Percentiles rank a stretch among this genome's conserved stretches.
phyloP scores from a whole-genome alignment of 2,113 vertebrate genomes.

The Lipotes vexillifer region DNA sequence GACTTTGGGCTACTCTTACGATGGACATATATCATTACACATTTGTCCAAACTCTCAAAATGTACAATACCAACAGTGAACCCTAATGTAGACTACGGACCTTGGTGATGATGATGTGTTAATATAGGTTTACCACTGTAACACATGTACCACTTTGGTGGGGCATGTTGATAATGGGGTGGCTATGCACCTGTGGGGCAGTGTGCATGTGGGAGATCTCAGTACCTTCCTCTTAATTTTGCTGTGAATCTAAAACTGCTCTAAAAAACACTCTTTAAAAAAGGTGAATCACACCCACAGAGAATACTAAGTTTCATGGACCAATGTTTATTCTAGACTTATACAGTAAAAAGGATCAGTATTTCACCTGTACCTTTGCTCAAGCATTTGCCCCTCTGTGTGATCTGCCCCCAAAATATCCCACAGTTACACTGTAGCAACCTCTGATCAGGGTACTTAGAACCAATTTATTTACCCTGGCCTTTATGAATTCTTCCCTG shows the following conservation, averaged over 20 bases:
- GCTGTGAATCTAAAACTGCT: not conserved
- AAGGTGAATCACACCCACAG: not conserved
- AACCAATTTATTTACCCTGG: too few species aligned
- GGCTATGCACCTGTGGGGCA: fast-evolving
- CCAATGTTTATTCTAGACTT: not conserved
- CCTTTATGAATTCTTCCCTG: not conserved
- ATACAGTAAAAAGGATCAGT: fast-evolving
- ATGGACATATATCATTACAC: not conserved
- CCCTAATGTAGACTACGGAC: fast-evolving
- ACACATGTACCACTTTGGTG: fast-evolving
- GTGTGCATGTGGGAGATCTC: not conserved
- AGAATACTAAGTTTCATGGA: not conserved
- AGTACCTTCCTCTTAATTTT: not conserved
- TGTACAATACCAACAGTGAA: not conserved
- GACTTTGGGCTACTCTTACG: fast-evolving
- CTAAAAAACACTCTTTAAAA: not conserved
- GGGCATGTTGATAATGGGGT: not conserved
- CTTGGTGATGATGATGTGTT: not conserved
- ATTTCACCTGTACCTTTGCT: fast-evolving
- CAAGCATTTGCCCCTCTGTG: not conserved
- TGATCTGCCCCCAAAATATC: not conserved
- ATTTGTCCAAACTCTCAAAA: not conserved
- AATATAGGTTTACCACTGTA: not conserved
- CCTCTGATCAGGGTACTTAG: not conserved
- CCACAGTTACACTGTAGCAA: too few species aligned